Evolutionary conservation across 92 coral and sea anemone species (phyloP), one percentile per base, ranked within the genome.

Genomic region (Bergia puertoricense): DNA sequence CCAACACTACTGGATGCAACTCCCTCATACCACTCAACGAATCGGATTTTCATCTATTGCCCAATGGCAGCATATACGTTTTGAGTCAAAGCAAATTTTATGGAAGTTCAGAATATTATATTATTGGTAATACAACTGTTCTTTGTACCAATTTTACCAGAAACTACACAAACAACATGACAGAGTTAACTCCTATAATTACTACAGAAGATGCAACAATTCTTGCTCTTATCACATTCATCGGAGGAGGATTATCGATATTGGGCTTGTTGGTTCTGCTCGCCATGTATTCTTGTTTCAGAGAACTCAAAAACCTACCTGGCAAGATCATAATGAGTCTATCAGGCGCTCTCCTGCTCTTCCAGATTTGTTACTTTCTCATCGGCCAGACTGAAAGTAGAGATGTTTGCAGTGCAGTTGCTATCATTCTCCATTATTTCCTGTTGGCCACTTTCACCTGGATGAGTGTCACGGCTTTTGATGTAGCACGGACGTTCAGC

Each of bases 401-500:
- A 30, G 30, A 30, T 30, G 30, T 85, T 38, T 85, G 88, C 69
- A 54, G 46, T 16, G 59, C 68, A 39, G 69, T 85, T 15, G 88
- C 89, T 40, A 56, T 86, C 18, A 18, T 86, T 44, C 67, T 86
- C 13, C 89, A 86, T 75, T 86, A 86, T 88, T 30, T 30, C 30
- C 30, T 30, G 30, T 30, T 30, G 30, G 30, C 30, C 30, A 30
- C 30, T 30, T 30, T 30, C 30, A 30, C 30, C 30, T 30, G 30
- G 30, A 30, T 30, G 30, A 30, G 30, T 30, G 30, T 30, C 41
- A 88, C 80, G 90, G 90, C 85, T 40, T 88, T 78, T 80, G 90
- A 88, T 44, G 85, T 88, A 11, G 81, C 81, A 73, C 42, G 82
- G 38, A 88, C 90, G 79, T 88, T 88, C 68, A 66, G 86, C 16